Evolutionary conservation across 2,113 vertebrate genomes (phyloP).

Genomic region (Sclerurus mexicanus): DNA sequence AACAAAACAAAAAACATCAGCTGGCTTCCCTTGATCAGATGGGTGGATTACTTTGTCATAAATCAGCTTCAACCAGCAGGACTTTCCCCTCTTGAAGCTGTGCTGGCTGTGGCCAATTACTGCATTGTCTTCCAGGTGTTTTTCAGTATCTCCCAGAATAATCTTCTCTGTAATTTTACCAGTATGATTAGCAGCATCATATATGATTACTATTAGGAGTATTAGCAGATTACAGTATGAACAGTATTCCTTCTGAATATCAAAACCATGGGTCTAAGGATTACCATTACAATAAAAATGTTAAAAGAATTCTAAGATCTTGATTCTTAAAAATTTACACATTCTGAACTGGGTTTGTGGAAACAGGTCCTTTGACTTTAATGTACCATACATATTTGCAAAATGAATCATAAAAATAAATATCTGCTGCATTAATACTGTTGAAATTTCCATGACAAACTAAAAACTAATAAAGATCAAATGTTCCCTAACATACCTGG

Average conservation of each 20-base stretch:
- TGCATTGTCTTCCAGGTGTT: neutral
- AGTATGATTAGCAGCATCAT: neutral
- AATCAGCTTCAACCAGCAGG: neutral
- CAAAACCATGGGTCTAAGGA: neutral
- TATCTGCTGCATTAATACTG: neutral
- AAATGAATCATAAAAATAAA: neutral
- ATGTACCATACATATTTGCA: neutral
- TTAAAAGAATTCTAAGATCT: neutral
- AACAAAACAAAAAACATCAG: too few relatives aligned
- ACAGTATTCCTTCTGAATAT: neutral
- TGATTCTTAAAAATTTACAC: neutral
- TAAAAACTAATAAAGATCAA: neutral
- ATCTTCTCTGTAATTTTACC: neutral
- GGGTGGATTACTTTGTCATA: neutral
- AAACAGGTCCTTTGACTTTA: neutral
- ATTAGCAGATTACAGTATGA: neutral
- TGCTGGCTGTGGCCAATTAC: neutral
- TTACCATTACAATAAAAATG: neutral
- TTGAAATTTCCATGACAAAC: neutral
- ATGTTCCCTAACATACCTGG: neutral
- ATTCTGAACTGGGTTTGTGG: neutral
- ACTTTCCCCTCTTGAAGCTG: neutral
- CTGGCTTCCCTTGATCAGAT: neutral
- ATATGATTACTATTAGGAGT: neutral
- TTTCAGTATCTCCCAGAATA: neutral